phyloP scores from a whole-genome alignment of 2,113 vertebrate species.

The cattle (Bos taurus) region DNA sequence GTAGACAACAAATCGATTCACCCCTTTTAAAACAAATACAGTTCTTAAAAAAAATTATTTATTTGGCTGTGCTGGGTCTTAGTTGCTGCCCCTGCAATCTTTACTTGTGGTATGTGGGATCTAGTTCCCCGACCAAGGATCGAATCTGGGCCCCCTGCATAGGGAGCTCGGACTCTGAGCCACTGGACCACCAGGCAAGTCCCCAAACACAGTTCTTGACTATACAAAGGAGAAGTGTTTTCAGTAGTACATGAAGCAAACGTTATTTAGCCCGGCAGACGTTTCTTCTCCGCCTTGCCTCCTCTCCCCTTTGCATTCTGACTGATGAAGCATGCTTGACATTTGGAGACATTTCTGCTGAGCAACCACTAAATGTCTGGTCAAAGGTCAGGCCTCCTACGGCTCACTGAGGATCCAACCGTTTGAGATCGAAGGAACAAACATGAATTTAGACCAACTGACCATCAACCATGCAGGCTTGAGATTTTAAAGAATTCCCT shows the following conservation, averaged over 20 bases:
- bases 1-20: neutral
- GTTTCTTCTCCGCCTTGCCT: neutral
- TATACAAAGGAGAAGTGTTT: neutral
- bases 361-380: neutral
- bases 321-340: neutral
- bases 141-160: neutral
- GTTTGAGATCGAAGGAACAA: neutral
- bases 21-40: slow-evolving; percentile 24
- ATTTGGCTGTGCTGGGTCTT: neutral
- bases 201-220: neutral
- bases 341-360: slow-evolving; percentile 6
- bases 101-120: neutral
- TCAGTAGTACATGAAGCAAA: neutral
- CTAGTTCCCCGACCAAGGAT: neutral
- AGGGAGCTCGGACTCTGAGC: neutral
- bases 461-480: neutral
- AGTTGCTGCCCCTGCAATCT: neutral
- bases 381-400: neutral
- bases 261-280: neutral
- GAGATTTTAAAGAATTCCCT: neutral
- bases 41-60: neutral
- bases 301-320: neutral
- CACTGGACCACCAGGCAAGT: neutral
- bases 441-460: fast-evolving
- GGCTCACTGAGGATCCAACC: neutral